Evolutionary conservation across 2,113 vertebrate genomes (phyloP).

Genomic region (Gavialis gangeticus): DNA sequence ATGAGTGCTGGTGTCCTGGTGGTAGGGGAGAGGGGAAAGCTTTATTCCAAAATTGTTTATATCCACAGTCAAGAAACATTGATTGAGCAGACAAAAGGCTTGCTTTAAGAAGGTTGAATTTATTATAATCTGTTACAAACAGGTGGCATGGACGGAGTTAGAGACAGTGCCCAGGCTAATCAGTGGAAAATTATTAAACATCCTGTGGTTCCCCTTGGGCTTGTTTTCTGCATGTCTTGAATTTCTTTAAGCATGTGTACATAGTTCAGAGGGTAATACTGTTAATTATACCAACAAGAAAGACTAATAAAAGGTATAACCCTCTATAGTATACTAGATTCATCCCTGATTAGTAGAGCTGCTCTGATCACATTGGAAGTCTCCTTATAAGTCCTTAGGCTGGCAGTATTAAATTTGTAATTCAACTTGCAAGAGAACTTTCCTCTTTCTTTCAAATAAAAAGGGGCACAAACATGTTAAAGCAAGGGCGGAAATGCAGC

Average conservation of each 20-base stretch:
- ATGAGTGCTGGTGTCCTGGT: background rate
- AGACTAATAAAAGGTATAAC: conserved; percentile 14
- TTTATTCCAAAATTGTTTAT: background rate
- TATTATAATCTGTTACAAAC: background rate
- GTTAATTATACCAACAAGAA: conserved; percentile 57
- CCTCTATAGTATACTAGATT: conserved; percentile 9
- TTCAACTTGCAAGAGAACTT: background rate
- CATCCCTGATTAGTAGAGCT: conserved; percentile 29
- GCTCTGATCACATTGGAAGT: background rate
- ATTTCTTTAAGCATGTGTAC: conserved; percentile 21
- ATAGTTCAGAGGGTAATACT: conserved; percentile 60
- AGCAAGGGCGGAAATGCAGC: background rate
- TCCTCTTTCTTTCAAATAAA: background rate
- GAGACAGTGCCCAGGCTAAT: background rate
- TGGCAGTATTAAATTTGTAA: background rate
- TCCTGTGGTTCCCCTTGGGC: background rate
- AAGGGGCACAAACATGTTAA: background rate
- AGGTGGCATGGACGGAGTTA: rapidly evolving
- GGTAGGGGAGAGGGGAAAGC: background rate
- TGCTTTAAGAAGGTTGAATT: background rate
- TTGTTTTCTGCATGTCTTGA: background rate
- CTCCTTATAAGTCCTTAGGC: background rate
- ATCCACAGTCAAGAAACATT: background rate
- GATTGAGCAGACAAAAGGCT: background rate
- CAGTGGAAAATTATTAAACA: background rate